Evolutionary conservation across 2,888 invertebrate species (phyloP), one percentile per base, ranked within the genome.

Genomic region (Sphinx pinastri): DNA sequence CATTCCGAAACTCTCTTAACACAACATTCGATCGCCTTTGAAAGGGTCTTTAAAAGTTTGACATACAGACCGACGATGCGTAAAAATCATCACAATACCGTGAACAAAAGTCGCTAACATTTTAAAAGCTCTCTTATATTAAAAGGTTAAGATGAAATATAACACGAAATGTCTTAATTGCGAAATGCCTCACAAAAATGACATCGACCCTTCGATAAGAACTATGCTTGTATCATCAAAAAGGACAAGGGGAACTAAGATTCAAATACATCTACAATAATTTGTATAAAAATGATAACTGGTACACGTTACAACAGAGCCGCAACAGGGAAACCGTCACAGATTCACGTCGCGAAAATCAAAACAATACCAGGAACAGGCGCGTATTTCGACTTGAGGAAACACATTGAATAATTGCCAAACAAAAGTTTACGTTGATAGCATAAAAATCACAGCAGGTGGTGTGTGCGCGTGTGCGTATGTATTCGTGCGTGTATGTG

Each of bases 401-500:
- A 19, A 63, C 63, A 19, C 47, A 16, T 49, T 49, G 49, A 63
- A 63, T 63, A 25, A 49, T 63, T 63, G 63, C 47, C 47, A 63
- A 63, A 63, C 63, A 49, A 63, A 63, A 63, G 49, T 63, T 63
- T 49, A 63, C 63, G 49, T 63, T 49, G 63, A 63, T 19, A 8
- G 63, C 63, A 63, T 63, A 19, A 63, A 49, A 63, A 63, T 49
- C 63, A 63, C 63, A 19, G 63, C 47, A 49, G 13, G 47, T 49
- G 19, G 49, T 25, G 63, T 25, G 19, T 63, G 47, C 11, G 25
- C 19, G 19, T 57, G 57, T 55, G 19, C 10, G 16, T n/a, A 10
- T 54, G 16, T 55, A 3, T 57, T 57, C 19, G 1, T 59, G 38
- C 2, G 58, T 45, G 38, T 31, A 2, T 31, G 25, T 31, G 58